Conservation (phyloP, 2,888 invertebrate genomes). For the Subacronicta megacephala region DNA sequence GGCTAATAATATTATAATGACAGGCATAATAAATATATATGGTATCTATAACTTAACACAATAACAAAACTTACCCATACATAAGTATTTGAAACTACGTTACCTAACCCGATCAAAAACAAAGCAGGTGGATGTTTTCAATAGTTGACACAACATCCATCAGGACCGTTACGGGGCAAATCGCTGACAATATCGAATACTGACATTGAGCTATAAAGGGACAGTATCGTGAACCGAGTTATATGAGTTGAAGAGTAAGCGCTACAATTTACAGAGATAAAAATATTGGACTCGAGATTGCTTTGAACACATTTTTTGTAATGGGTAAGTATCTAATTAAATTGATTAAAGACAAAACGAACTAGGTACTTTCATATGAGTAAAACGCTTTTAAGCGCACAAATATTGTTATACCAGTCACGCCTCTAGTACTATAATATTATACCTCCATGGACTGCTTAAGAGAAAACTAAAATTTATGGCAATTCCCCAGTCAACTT, state of each 20-base stretch:
- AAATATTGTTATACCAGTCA: not conserved
- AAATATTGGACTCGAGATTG: not conserved
- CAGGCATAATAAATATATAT: too few species aligned
- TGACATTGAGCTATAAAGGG: constrained; percentile 1
- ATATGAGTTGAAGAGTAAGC: not conserved
- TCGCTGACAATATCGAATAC: constrained; percentile 81
- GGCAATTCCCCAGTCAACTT: constrained; percentile 69
- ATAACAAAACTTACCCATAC: not conserved
- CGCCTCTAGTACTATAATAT: not conserved
- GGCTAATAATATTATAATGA: too few species aligned
- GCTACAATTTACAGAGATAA: not conserved
- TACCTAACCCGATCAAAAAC: constrained; percentile 51
- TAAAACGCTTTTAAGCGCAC: too few species aligned
- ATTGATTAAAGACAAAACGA: too few species aligned
- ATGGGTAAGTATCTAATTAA: too few species aligned
- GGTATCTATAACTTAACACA: too few species aligned
- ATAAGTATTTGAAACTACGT: not conserved
- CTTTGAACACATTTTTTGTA: too few species aligned
- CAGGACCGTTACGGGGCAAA: constrained; percentile 74
- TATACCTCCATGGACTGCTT: constrained; percentile 13
- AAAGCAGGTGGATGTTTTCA: constrained; percentile 69
- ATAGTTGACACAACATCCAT: constrained; percentile 72
- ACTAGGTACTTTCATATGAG: too few species aligned
- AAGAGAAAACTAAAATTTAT: constrained; percentile 77
- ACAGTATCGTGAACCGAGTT: not conserved